phyloP scores from a whole-genome alignment of 1,140 invertebrate genomes.

The Nephotettix cincticeps region DNA sequence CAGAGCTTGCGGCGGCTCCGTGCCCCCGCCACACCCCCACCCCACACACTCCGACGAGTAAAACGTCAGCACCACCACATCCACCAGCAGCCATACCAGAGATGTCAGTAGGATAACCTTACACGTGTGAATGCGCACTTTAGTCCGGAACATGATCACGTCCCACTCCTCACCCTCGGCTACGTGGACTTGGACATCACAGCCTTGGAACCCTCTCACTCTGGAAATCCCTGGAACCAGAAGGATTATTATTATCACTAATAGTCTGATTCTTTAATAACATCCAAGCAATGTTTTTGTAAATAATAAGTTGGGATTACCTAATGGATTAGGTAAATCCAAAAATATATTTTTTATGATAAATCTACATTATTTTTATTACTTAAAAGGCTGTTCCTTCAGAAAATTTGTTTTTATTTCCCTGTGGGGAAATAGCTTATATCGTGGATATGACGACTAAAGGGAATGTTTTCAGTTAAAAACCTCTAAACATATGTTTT shows the following conservation, averaged over 20 bases:
- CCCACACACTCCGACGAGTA: conserved; percentile 87
- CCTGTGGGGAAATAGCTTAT: too few species aligned
- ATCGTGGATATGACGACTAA: too few species aligned
- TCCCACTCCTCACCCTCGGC: not conserved
- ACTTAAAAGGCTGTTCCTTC: too few species aligned
- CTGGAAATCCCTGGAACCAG: not conserved
- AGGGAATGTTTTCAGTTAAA: too few species aligned
- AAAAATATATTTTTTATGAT: too few species aligned
- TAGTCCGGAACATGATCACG: conserved; percentile 70
- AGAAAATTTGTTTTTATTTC: too few species aligned
- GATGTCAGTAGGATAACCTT: conserved; percentile 93
- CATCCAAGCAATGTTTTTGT: not conserved
- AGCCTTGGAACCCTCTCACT: too few species aligned
- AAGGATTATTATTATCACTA: not conserved
- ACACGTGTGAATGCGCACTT: conserved; percentile 89
- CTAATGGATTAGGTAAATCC: not conserved
- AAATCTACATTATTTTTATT: too few species aligned
- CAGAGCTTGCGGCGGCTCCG: conserved; percentile 8
- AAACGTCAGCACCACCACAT: conserved; percentile 87
- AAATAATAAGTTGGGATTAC: not conserved
- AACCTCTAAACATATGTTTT: too few species aligned
- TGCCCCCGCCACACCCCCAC: not conserved
- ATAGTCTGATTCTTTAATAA: not conserved
- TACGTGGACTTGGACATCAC: not conserved
- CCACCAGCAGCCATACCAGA: conserved; percentile 92